Conservation (phyloP, 2,113 vertebrate genomes). For the Nymphicus hollandicus region DNA sequence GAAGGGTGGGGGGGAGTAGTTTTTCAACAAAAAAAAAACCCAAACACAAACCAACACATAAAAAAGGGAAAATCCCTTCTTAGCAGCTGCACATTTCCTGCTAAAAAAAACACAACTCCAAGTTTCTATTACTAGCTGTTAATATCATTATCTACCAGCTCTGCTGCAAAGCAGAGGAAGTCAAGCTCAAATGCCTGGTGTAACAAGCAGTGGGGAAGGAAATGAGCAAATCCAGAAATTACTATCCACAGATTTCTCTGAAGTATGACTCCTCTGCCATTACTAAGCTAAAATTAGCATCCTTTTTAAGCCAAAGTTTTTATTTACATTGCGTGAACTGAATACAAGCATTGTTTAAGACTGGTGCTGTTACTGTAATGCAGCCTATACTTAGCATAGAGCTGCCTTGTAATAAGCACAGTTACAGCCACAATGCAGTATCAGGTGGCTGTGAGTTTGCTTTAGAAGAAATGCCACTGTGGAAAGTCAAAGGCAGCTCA, state of each 20-base stretch:
- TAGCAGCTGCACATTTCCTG: neutral
- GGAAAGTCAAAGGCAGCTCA: neutral
- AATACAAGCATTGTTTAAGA: neutral
- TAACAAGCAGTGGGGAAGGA: neutral
- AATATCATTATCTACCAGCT: neutral
- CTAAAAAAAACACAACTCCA: neutral
- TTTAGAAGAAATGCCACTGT: neutral
- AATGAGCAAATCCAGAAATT: neutral
- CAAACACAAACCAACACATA: neutral
- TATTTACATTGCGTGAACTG: neutral
- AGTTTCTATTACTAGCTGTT: neutral
- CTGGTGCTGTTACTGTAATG: neutral
- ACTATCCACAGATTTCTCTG: neutral
- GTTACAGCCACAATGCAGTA: fast-evolving
- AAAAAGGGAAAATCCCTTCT: neutral
- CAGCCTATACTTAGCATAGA: neutral
- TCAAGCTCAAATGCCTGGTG: fast-evolving
- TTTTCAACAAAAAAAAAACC: neutral
- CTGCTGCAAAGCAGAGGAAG: neutral
- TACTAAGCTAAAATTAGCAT: neutral
- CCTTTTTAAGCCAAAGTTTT: neutral
- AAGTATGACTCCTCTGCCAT: neutral
- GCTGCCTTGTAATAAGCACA: neutral
- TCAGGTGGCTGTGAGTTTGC: neutral
- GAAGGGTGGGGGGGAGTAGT: neutral